A percentile compares a stretch with the other conserved stretches of the same genome.
Evolutionary conservation across 35 echinoderm and acorn worm genomes (phyloP).

Genomic region (Hemicentrotus pulcherrimus): DNA sequence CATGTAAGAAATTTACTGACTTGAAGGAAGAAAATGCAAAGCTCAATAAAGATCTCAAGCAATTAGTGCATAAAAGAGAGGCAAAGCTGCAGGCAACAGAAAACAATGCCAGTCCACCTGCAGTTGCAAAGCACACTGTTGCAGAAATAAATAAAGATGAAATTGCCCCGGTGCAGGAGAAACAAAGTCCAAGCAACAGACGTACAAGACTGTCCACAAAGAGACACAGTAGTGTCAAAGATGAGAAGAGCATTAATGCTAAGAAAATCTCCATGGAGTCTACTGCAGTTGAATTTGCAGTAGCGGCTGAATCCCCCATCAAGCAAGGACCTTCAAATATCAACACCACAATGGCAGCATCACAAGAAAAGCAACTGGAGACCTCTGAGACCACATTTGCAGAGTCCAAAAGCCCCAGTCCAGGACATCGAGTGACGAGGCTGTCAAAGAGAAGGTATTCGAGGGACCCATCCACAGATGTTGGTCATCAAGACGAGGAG

Average conservation of each 20-base stretch:
- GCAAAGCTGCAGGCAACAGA: neutral
- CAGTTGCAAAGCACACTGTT: neutral
- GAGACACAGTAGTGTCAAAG: slow-evolving; percentile 19
- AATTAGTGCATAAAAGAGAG: neutral
- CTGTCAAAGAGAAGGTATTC: slow-evolving; percentile 27
- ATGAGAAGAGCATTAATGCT: neutral
- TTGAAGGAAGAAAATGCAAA: neutral
- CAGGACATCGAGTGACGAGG: neutral
- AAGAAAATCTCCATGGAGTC: neutral
- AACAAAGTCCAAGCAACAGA: slow-evolving; percentile 36
- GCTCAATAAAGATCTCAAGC: slow-evolving; percentile 24
- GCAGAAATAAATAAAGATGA: neutral
- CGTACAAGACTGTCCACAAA: slow-evolving; percentile 37
- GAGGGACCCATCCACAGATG: neutral
- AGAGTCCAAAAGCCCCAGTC: slow-evolving; percentile 31
- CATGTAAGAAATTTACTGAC: neutral
- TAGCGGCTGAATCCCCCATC: neutral
- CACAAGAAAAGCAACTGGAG: neutral
- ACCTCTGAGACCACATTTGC: neutral
- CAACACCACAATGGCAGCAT: neutral
- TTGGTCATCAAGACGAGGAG: neutral
- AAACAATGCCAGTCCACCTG: neutral
- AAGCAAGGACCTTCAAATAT: neutral
- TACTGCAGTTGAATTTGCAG: neutral
- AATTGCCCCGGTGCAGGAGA: slow-evolving; percentile 3